phyloP scores from a whole-genome alignment of 2,888 invertebrate species.

The Scaptomyza reducta region DNA sequence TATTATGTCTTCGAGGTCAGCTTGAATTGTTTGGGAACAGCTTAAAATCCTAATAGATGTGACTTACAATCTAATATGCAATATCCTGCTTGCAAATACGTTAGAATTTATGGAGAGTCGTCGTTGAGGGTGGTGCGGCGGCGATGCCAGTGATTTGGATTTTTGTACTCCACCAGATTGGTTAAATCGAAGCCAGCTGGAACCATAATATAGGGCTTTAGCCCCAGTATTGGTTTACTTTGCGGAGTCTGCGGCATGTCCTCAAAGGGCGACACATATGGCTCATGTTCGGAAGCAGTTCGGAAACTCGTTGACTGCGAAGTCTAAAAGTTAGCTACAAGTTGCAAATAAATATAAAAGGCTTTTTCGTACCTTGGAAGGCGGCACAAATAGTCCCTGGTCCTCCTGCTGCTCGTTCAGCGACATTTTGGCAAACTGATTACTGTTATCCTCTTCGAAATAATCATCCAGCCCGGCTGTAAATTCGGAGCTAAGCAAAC shows the following conservation, averaged over 20 bases:
- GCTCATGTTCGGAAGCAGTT: background rate
- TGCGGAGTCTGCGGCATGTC: constrained; percentile 5
- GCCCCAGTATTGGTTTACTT: background rate
- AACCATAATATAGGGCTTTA: constrained; percentile 12
- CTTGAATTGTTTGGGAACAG: constrained; percentile 24
- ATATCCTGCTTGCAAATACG: constrained; percentile 14
- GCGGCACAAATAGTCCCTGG: background rate
- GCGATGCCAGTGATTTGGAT: constrained; percentile 60
- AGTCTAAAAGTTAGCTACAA: background rate
- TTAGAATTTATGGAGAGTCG: constrained; percentile 10
- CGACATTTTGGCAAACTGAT: background rate
- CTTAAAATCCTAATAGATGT: constrained; percentile 7
- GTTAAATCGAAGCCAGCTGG: constrained; percentile 58
- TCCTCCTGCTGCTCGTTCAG: constrained; percentile 3
- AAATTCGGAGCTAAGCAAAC: constrained; percentile 18
- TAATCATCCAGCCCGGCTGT: constrained; percentile 37
- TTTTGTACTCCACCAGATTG: constrained; percentile 34
- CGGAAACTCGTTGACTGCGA: constrained; percentile 10
- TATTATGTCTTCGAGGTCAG: constrained; percentile 75
- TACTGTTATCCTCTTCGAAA: constrained; percentile 3
- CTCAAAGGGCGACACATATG: constrained; percentile 54
- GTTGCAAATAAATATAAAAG: background rate
- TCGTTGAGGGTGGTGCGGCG: constrained; percentile 38
- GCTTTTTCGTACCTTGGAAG: constrained; percentile 9
- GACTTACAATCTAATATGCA: constrained; percentile 20